Base-by-base conservation (phyloP, 2,797 vertebrate genomes). In the Cyprinodon diabolis region DNA sequence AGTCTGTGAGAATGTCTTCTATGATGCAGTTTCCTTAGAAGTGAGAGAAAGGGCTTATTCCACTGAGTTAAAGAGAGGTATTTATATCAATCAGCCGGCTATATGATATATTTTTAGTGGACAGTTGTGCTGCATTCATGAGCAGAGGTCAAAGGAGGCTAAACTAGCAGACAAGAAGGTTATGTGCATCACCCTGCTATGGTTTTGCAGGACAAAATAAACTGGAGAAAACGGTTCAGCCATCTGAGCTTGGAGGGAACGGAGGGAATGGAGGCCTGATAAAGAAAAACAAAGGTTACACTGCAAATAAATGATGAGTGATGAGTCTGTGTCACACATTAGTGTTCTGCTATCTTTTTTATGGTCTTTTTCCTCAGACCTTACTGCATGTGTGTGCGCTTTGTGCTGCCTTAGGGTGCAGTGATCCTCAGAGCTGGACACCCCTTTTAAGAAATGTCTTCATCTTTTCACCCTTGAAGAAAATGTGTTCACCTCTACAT, bases 41-140 rank as follows among this genome's bases (percentile, higher is more conserved):
- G 21, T 65, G 51, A 91, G 82, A 78, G 85, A 94, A 89, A 92
- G 91, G 87, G 30, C 79, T 89, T 77, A 83, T 92, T 91, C 92
- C 91, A 87, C 85, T 88, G 87, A 82, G 87, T 79, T 94, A 94
- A 95, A 94, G 78, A 91, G 86, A 84, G 84, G 75, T 84, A 94
- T 95, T 94, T 92, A 90, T 94, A 92, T 93, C 74, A 89, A 90
- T 89, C 94, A 94, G 86, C 81, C 84, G 69, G 74, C 79, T 92
- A 86, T 91, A 86, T 84, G 84, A 89, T 90, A 83, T 91, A 86
- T 91, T 91, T 84, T 78, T 70, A 71, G 49, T 70, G 83, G 87
- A 88, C 81, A 86, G 71, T 77, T 86, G 69, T 79, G 72, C 78
- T 69, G 72, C 65, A 84, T 89, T 83, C 81, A 47, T 74, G 75